A percentile compares a stretch with the other conserved stretches of the same genome.
These are phyloP conservation scores for Crocodylus rhombifer DNA, from an alignment of 2,797 vertebrate species.

Conservation along the genomic window DNA sequence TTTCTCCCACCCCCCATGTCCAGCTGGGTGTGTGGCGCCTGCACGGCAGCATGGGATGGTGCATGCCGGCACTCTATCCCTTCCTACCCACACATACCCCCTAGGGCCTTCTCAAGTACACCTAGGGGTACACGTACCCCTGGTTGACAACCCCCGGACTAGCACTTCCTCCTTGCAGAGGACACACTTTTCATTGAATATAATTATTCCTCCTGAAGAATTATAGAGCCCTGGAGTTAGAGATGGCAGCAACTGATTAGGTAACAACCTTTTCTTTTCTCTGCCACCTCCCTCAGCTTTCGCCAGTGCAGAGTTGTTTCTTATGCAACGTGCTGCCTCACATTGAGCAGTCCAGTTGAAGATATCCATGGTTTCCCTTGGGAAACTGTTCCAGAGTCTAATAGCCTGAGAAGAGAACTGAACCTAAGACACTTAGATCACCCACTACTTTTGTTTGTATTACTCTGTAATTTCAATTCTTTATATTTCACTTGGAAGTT, in stretches of 20 bases:
- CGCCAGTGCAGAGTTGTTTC: neutral
- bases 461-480: neutral
- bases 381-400: constrained; percentile 3
- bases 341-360: constrained; percentile 20
- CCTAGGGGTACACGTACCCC: too few species aligned
- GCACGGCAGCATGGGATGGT: too few species aligned
- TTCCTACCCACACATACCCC: too few species aligned
- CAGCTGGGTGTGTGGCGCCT: too few species aligned
- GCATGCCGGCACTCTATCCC: too few species aligned
- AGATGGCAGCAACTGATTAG: neutral
- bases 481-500: neutral
- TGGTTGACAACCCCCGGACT: too few species aligned
- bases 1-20: too few species aligned
- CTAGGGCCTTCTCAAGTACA: too few species aligned
- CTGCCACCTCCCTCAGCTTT: neutral
- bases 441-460: neutral
- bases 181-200: neutral
- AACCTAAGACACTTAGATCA: neutral
- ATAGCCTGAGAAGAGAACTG: constrained; percentile 5
- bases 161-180: neutral
- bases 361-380: constrained; percentile 1
- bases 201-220: neutral
- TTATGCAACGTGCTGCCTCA: neutral
- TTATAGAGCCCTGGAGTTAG: neutral
- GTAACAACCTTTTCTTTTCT: neutral